phyloP scores from a whole-genome alignment of 1,140 invertebrate species.

The Drosophila parvula region DNA sequence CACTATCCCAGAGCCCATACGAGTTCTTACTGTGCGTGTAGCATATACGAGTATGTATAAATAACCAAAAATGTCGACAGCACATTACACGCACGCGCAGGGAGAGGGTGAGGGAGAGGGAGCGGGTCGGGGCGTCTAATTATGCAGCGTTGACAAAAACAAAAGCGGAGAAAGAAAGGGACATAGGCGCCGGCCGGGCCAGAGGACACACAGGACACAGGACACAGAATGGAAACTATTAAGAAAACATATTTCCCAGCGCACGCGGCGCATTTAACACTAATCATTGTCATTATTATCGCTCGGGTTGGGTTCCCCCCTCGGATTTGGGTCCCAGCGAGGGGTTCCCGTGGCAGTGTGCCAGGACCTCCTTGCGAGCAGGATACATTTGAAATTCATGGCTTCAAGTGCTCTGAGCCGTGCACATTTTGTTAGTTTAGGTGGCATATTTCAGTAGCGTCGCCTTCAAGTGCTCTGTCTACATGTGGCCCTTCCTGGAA shows the following conservation, averaged over 20 bases:
- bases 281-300: constrained; percentile 70
- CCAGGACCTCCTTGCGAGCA: constrained; percentile 24
- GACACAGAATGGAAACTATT: constrained; percentile 52
- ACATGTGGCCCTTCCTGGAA: constrained; percentile 15
- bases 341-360: constrained; percentile 20
- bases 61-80: constrained; percentile 58
- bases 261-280: constrained; percentile 66
- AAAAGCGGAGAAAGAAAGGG: constrained; percentile 20
- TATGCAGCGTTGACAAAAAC: constrained; percentile 74
- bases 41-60: constrained; percentile 58
- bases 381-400: constrained; percentile 58
- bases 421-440: constrained; percentile 45
- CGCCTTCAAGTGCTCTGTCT: constrained; percentile 47
- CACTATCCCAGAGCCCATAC: constrained; percentile 13
- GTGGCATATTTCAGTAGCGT: constrained; percentile 70
- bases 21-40: constrained; percentile 40
- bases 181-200: constrained; percentile 65
- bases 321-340: constrained; percentile 3
- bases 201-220: constrained; percentile 15
- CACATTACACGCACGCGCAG: constrained; percentile 55
- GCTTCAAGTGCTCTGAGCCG: constrained; percentile 45
- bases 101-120: neutral
- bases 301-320: constrained; percentile 6
- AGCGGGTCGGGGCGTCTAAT: constrained; percentile 45
- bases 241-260: constrained; percentile 66